Conservation (phyloP, 2,888 invertebrate species). For the Caradrina clavipalpis region DNA sequence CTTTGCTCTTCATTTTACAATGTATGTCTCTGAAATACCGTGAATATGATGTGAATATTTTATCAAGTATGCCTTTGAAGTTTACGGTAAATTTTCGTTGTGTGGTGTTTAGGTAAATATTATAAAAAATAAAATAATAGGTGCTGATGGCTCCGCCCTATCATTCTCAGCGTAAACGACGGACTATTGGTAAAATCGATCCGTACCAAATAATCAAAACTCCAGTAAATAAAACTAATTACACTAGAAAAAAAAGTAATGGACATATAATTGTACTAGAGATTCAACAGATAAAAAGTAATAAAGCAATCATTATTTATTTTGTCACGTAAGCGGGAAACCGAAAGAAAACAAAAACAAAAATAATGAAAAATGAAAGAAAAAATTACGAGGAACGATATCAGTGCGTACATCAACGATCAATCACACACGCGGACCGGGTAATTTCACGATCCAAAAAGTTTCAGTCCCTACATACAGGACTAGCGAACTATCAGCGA, state of each 20-base stretch:
- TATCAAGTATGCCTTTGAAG: not conserved
- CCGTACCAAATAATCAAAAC: no score
- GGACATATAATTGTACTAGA: not conserved
- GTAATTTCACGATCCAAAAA: constrained; percentile 64
- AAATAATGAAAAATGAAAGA: constrained; percentile 2
- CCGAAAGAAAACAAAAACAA: constrained; percentile 14
- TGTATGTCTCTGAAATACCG: not conserved
- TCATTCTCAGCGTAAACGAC: no score
- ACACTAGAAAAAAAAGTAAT: constrained; percentile 1
- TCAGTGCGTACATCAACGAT: constrained; percentile 40
- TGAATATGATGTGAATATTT: not conserved
- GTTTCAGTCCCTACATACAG: constrained; percentile 52
- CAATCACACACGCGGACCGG: constrained; percentile 65
- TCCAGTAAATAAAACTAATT: not conserved
- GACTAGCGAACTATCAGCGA: no score
- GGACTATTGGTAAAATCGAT: no score
- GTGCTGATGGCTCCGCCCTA: no score
- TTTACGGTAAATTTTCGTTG: not conserved
- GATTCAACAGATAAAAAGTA: not conserved
- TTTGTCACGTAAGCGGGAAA: constrained; percentile 14
- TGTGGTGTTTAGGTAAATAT: not conserved
- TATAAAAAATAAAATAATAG: not conserved
- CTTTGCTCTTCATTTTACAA: not conserved
- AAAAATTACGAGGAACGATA: constrained; percentile 23
- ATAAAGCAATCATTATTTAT: constrained; percentile 12